phyloP scores from a whole-genome alignment of 2,113 vertebrate species.

The Tiliqua scincoides region DNA sequence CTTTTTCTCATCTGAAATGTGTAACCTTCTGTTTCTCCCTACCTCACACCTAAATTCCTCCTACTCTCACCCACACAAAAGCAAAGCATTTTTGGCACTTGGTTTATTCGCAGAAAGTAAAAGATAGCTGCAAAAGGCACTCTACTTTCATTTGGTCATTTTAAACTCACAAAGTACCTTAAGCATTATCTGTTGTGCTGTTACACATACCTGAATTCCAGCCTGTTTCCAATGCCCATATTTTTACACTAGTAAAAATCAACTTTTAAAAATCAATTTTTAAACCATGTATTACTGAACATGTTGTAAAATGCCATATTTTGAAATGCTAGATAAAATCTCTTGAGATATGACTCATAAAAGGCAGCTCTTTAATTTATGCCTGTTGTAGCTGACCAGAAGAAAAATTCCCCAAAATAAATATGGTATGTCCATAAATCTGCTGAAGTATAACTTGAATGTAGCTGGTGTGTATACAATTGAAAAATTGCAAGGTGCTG shows the following conservation, averaged over 20 bases:
- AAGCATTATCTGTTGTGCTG: neutral
- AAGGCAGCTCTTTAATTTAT: slow-evolving; percentile 12
- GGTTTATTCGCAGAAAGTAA: slow-evolving; percentile 20
- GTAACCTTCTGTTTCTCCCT: slow-evolving; percentile 29
- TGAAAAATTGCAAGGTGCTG: no score
- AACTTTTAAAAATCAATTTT: slow-evolving; percentile 51
- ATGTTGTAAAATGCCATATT: slow-evolving; percentile 20
- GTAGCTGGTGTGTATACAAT: neutral
- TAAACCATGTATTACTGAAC: slow-evolving; percentile 43
- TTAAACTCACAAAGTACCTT: slow-evolving; percentile 39
- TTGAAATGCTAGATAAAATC: slow-evolving; percentile 7
- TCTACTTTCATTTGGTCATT: slow-evolving; percentile 19
- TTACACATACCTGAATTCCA: slow-evolving; percentile 36
- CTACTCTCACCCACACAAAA: neutral
- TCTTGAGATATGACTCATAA: slow-evolving; percentile 6
- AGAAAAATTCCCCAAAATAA: slow-evolving; percentile 16
- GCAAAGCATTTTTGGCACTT: slow-evolving; percentile 24
- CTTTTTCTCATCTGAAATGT: slow-evolving; percentile 36
- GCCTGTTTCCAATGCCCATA: neutral
- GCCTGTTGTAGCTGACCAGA: slow-evolving; percentile 7
- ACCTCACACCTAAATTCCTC: neutral
- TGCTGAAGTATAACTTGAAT: slow-evolving; percentile 20
- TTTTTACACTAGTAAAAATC: slow-evolving; percentile 34
- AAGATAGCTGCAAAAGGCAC: slow-evolving; percentile 10
- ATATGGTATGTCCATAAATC: neutral